phyloP scores from a whole-genome alignment of 2,113 vertebrate species.

The Bufo bufo region DNA sequence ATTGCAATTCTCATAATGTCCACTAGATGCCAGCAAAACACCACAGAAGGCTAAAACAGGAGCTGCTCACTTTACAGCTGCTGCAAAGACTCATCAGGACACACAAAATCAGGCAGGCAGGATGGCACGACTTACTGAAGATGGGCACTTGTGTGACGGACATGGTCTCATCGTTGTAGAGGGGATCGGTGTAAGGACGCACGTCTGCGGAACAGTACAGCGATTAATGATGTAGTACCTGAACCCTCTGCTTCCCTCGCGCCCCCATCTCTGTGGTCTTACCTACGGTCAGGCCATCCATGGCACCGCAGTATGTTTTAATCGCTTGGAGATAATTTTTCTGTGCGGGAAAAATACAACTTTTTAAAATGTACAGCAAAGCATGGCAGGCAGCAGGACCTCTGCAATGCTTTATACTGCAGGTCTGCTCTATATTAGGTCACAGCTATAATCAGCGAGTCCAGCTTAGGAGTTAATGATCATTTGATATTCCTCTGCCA shows the following conservation, averaged over 20 bases:
- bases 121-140: constrained; percentile 76
- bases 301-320: constrained; percentile 72
- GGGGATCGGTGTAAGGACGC: constrained; percentile 69
- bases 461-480: too few relatives aligned
- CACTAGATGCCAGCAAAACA: not conserved
- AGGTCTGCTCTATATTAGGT: not conserved
- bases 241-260: too few relatives aligned
- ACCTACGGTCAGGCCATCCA: constrained; percentile 77
- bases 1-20: not conserved
- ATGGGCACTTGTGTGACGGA: constrained; percentile 84
- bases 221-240: not conserved
- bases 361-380: not conserved
- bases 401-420: not conserved
- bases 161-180: constrained; percentile 81
- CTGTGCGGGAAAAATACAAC: constrained; percentile 47
- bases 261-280: not conserved
- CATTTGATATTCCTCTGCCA: not conserved
- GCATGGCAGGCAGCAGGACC: not conserved
- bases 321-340: constrained; percentile 74
- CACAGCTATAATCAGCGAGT: not conserved
- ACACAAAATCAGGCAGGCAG: too few relatives aligned
- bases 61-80: constrained; percentile 2
- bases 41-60: not conserved
- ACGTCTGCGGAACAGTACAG: constrained; percentile 66
- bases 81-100: not conserved